phyloP scores from a whole-genome alignment of 2,113 vertebrate species.

The Podocnemis expansa region DNA sequence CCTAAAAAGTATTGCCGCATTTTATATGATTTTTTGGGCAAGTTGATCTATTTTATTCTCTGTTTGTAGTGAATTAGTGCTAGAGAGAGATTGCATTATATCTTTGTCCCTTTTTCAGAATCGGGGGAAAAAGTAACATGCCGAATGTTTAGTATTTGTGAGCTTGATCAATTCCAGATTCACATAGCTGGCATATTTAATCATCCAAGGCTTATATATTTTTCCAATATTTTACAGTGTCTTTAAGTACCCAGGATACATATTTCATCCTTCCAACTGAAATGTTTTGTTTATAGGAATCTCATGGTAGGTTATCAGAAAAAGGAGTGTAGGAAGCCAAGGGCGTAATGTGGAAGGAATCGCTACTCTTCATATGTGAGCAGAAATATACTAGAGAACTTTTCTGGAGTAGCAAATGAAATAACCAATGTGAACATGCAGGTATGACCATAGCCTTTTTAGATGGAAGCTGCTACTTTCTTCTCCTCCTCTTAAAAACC shows the following conservation, averaged over 20 bases:
- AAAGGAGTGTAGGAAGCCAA: neutral
- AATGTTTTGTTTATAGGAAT: slow-evolving; percentile 34
- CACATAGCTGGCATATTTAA: slow-evolving; percentile 38
- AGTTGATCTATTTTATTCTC: slow-evolving; percentile 59
- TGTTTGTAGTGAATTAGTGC: slow-evolving; percentile 52
- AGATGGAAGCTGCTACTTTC: slow-evolving; percentile 27
- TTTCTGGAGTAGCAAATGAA: slow-evolving; percentile 26
- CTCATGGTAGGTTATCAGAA: neutral
- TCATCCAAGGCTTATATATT: slow-evolving; percentile 30
- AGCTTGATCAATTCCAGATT: slow-evolving; percentile 58
- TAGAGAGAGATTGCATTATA: neutral
- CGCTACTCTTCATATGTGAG: neutral
- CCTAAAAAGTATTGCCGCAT: slow-evolving; percentile 38
- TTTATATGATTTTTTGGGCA: slow-evolving; percentile 56
- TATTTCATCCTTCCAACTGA: slow-evolving; percentile 48
- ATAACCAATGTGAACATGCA: neutral
- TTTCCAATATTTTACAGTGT: neutral
- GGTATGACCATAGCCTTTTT: slow-evolving; percentile 15
- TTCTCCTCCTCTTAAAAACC: slow-evolving; percentile 53
- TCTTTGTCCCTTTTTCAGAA: slow-evolving; percentile 46
- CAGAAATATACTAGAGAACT: neutral
- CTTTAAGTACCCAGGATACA: slow-evolving; percentile 20
- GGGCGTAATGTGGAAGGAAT: neutral
- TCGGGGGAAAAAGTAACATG: slow-evolving; percentile 19
- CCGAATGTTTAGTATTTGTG: slow-evolving; percentile 22